Percentiles rank a stretch among this genome's conserved stretches.
These are phyloP conservation scores for Eupithecia insigniata DNA, from an alignment of 2,888 invertebrate species.

Conservation along the genomic window DNA sequence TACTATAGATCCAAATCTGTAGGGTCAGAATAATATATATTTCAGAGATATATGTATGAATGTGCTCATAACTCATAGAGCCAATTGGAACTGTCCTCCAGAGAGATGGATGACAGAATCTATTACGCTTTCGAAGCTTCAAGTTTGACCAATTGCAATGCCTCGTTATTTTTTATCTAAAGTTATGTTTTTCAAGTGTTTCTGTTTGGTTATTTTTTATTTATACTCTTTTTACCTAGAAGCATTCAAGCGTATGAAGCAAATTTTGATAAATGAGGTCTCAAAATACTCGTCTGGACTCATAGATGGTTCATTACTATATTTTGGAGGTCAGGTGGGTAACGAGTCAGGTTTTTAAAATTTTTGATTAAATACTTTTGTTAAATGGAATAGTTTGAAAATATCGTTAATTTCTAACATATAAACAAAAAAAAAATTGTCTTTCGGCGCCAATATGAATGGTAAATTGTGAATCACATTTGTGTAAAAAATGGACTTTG, in stretches of 20 bases:
- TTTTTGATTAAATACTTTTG: no score
- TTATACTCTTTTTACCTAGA: not conserved
- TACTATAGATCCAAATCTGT: not conserved
- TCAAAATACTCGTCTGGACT: no score
- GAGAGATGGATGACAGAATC: constrained; percentile 13
- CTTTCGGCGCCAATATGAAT: not conserved
- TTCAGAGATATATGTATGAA: constrained; percentile 3
- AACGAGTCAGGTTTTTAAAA: not conserved
- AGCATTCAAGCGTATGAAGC: not conserved
- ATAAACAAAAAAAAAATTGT: not conserved
- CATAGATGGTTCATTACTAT: no score
- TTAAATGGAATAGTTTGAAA: no score
- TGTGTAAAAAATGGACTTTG: not conserved
- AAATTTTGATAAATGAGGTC: not conserved
- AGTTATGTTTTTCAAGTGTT: not conserved
- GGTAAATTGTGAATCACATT: not conserved
- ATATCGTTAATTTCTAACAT: no score
- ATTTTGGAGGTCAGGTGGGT: no score
- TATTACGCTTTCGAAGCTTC: not conserved
- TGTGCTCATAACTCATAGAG: constrained; percentile 10
- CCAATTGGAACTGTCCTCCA: constrained; percentile 18
- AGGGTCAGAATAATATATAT: not conserved
- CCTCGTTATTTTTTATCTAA: not conserved
- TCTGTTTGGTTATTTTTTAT: not conserved
- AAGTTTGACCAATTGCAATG: constrained; percentile 8